Conservation (phyloP, 2,113 vertebrate genomes). For the Elephantulus edwardii region DNA sequence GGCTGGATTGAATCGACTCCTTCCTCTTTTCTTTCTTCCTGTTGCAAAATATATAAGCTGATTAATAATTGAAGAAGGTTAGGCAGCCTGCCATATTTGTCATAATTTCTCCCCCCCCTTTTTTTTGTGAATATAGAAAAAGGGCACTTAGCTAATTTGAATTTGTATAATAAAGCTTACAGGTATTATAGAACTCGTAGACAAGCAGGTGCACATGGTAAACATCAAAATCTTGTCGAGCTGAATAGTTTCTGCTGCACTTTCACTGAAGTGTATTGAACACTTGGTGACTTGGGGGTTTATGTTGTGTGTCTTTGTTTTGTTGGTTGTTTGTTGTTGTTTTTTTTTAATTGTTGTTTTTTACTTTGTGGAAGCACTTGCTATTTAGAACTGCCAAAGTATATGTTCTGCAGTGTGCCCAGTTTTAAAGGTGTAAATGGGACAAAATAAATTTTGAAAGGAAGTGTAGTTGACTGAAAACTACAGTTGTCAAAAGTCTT, state of each 20-base stretch:
- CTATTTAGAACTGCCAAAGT: conserved; percentile 95
- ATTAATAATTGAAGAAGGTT: conserved; percentile 87
- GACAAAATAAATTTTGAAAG: conserved; percentile 95
- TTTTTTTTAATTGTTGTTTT: conserved; percentile 64
- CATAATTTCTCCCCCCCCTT: conserved; percentile 75
- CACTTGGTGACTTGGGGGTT: conserved; percentile 81
- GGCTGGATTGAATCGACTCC: conserved; percentile 80
- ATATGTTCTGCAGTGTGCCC: conserved; percentile 92
- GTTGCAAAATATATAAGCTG: conserved; percentile 82
- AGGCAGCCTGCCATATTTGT: conserved; percentile 83
- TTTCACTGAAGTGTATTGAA: conserved; percentile 80
- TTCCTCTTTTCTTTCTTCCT: conserved; percentile 78
- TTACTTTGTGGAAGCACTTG: conserved; percentile 89
- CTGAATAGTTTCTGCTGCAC: conserved; percentile 82
- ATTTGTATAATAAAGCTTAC: conserved; percentile 84
- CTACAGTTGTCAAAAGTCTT: conserved; percentile 92
- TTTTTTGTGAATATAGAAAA: conserved; percentile 82
- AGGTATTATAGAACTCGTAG: conserved; percentile 82
- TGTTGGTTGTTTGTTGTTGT: conserved; percentile 45
- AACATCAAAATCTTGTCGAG: conserved; percentile 75
- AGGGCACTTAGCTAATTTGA: conserved; percentile 87
- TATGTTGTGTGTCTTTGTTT: conserved; percentile 56
- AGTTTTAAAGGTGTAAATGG: conserved; percentile 91
- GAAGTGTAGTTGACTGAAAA: conserved; percentile 96
- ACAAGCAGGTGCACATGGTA: conserved; percentile 82